Evolutionary conservation across 2,888 invertebrate species (phyloP).

Genomic region (Molorchus minor): DNA sequence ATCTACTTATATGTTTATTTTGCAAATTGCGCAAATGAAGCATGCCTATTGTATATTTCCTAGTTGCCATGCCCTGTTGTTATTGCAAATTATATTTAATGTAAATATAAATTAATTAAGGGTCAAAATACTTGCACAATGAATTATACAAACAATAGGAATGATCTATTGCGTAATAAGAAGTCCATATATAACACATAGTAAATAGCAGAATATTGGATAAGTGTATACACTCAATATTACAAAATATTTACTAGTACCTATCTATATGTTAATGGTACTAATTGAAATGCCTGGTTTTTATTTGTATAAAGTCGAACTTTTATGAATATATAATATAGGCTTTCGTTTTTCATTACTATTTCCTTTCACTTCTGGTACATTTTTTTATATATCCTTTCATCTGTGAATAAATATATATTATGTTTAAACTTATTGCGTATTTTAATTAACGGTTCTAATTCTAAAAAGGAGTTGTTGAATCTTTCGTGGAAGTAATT

Average conservation of each 20-base stretch:
- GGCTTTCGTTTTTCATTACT: conserved; percentile 27
- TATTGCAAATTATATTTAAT: conserved; percentile 11
- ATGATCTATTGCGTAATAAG: background rate
- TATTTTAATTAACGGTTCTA: too few relatives aligned
- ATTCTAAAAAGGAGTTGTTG: too few relatives aligned
- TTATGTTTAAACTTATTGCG: too few relatives aligned
- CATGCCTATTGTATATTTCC: background rate
- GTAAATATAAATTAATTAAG: conserved; percentile 1
- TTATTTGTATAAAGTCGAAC: conserved; percentile 7
- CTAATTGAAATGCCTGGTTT: conserved; percentile 10
- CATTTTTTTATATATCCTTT: too few relatives aligned
- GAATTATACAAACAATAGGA: conserved; percentile 8
- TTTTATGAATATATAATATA: conserved; percentile 3
- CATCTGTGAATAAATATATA: too few relatives aligned
- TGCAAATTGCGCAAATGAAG: background rate
- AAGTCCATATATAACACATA: background rate
- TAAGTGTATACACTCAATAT: too few relatives aligned
- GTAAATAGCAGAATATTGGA: background rate
- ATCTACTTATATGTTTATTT: background rate
- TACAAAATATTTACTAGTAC: conserved; percentile 12
- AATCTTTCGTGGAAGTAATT: too few relatives aligned
- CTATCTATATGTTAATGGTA: conserved; percentile 12
- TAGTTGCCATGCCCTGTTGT: background rate
- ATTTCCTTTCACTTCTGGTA: conserved; percentile 17
- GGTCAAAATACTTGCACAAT: conserved; percentile 12